Percentiles rank a stretch among this genome's conserved stretches.
phyloP scores from a whole-genome alignment of 2,888 invertebrate genomes.

The Clusia tigrina region DNA sequence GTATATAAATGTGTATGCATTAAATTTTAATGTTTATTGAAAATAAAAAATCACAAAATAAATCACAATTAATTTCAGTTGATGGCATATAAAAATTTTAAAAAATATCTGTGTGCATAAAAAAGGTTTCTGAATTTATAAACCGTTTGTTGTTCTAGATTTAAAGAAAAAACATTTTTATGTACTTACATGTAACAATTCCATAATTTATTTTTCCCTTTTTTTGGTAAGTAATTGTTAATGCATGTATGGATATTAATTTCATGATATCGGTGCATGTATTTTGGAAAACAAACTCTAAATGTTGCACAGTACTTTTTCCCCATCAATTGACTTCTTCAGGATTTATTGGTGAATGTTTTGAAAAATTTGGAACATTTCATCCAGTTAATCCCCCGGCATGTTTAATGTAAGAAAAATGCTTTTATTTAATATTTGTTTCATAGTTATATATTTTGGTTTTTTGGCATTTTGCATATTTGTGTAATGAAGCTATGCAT shows the following conservation, averaged over 20 bases:
- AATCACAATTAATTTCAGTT: conserved; percentile 24
- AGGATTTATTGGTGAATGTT: too few relatives aligned
- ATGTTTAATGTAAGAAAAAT: too few relatives aligned
- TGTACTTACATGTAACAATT: background rate
- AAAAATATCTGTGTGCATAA: conserved; percentile 8
- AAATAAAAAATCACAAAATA: conserved; percentile 15
- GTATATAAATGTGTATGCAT: conserved; percentile 9
- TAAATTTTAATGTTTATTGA: background rate
- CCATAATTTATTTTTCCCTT: background rate
- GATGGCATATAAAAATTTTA: conserved; percentile 24
- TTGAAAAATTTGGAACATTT: too few relatives aligned
- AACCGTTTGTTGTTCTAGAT: background rate
- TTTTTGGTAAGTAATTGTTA: background rate
- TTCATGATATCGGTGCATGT: too few relatives aligned
- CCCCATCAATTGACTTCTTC: conserved; percentile 16
- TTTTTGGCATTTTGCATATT: too few relatives aligned
- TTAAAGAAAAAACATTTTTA: background rate
- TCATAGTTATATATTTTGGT: too few relatives aligned
- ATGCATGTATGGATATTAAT: too few relatives aligned
- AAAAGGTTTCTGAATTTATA: conserved; percentile 29
- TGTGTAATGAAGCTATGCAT: too few relatives aligned
- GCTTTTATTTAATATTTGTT: too few relatives aligned
- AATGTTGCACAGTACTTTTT: conserved; percentile 5
- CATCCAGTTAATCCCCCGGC: too few relatives aligned
- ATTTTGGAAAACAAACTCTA: too few relatives aligned